Conservation (phyloP, 2,113 vertebrate species). For the Myxocyprinus asiaticus region DNA sequence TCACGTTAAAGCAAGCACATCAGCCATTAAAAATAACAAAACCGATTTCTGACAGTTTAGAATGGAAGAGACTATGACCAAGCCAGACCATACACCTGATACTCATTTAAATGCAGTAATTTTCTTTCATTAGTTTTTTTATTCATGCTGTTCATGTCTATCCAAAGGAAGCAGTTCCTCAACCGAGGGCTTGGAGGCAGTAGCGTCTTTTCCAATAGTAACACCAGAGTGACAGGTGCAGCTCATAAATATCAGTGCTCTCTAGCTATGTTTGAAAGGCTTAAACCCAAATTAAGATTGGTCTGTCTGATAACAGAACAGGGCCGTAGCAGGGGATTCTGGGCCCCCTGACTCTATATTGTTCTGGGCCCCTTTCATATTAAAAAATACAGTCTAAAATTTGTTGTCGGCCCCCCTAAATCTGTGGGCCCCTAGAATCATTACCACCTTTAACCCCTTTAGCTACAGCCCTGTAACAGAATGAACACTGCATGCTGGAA, state of each 20-base stretch:
- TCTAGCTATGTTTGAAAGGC: constrained; percentile 49
- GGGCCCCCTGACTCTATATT: no score
- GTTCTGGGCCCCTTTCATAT: no score
- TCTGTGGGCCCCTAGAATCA: no score
- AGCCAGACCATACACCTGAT: background rate
- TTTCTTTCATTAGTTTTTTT: background rate
- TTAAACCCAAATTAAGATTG: constrained; percentile 71
- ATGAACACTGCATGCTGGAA: constrained; percentile 66
- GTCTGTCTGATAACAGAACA: constrained; percentile 68
- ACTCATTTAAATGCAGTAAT: background rate
- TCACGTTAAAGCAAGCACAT: background rate
- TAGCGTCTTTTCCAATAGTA: constrained; percentile 41
- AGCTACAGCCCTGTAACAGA: no score
- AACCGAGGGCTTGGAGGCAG: constrained; percentile 65
- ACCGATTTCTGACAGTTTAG: no score
- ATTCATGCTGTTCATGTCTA: background rate
- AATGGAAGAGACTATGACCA: background rate
- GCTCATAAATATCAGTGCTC: constrained; percentile 46
- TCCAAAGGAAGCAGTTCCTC: constrained; percentile 41
- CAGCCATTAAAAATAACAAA: background rate
- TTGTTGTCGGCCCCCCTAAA: no score
- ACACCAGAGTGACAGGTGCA: background rate
- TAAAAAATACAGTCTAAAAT: no score
- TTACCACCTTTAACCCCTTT: no score
- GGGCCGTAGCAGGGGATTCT: no score